These are phyloP conservation scores for Pseudotriccus pelzelni DNA, from an alignment of 2,797 vertebrate genomes.

Conservation along the genomic window DNA sequence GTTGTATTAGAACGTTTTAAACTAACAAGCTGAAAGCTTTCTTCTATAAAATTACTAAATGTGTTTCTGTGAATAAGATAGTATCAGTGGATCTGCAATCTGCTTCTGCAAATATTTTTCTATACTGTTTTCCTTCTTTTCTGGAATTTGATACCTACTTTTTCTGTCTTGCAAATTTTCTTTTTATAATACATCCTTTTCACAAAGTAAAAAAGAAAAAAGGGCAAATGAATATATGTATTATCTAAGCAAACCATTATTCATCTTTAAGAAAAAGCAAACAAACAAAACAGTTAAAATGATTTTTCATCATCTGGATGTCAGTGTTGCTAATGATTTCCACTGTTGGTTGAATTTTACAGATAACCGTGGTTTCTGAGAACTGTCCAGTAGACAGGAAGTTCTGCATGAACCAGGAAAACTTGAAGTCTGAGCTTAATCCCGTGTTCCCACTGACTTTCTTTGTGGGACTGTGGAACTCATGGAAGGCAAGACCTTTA, in stretches of 20 bases:
- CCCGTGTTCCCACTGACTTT: accelerated
- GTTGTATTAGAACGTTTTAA: conserved; percentile 21
- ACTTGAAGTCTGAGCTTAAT: neutral
- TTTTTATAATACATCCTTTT: neutral
- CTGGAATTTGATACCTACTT: neutral
- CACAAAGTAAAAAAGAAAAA: neutral
- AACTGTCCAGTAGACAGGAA: neutral
- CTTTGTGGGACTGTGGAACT: neutral
- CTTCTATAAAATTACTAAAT: neutral
- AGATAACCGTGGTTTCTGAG: neutral
- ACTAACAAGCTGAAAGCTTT: conserved; percentile 10
- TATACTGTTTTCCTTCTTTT: neutral
- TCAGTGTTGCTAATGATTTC: neutral
- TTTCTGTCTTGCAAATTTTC: neutral
- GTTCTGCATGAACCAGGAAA: neutral
- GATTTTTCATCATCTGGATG: neutral
- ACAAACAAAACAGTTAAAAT: neutral
- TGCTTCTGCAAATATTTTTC: neutral
- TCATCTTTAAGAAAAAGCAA: neutral
- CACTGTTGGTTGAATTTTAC: neutral
- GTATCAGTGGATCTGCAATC: neutral
- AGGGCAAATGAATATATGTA: neutral
- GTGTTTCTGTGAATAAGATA: neutral
- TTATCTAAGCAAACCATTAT: neutral
- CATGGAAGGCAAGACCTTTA: neutral